Percentiles rank a stretch among this genome's conserved stretches.
phyloP scores from a whole-genome alignment of 2,113 vertebrate genomes.

The human (Homo sapiens) region DNA sequence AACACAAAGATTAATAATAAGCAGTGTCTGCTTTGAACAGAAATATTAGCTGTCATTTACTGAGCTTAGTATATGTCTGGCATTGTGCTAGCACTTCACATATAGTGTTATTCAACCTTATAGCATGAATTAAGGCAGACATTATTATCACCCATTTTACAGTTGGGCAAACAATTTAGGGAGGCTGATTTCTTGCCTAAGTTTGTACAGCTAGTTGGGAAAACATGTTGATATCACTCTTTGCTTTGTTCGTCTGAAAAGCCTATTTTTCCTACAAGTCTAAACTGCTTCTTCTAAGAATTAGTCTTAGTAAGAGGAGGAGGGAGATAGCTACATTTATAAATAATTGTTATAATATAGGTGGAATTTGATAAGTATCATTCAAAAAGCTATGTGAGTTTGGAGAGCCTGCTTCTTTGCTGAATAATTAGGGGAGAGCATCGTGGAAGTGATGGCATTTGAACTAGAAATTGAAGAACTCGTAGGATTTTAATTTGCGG shows the following conservation, averaged over 20 bases:
- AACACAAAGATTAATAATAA: conserved; percentile 12
- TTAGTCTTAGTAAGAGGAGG: background rate
- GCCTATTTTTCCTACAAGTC: background rate
- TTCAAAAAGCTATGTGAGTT: background rate
- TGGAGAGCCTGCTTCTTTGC: background rate
- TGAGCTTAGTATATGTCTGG: conserved; percentile 16
- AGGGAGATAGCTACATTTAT: background rate
- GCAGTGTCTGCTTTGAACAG: background rate
- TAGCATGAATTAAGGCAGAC: background rate
- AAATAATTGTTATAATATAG: background rate
- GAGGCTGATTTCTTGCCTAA: background rate
- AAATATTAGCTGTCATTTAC: background rate
- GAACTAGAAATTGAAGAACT: background rate
- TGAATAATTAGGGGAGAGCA: background rate
- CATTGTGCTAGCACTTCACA: background rate
- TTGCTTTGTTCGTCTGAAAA: background rate
- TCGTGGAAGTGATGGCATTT: background rate
- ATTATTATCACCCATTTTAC: background rate
- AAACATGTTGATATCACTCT: conserved; percentile 2
- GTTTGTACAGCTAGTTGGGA: background rate
- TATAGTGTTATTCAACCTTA: background rate
- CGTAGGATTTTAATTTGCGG: background rate
- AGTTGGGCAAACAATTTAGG: background rate
- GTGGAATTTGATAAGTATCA: conserved; percentile 24
- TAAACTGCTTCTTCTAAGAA: background rate